Percentiles rank a stretch among this genome's conserved stretches.
phyloP scores from a whole-genome alignment of 1,140 invertebrate genomes.

The Drosophila kohkoa region DNA sequence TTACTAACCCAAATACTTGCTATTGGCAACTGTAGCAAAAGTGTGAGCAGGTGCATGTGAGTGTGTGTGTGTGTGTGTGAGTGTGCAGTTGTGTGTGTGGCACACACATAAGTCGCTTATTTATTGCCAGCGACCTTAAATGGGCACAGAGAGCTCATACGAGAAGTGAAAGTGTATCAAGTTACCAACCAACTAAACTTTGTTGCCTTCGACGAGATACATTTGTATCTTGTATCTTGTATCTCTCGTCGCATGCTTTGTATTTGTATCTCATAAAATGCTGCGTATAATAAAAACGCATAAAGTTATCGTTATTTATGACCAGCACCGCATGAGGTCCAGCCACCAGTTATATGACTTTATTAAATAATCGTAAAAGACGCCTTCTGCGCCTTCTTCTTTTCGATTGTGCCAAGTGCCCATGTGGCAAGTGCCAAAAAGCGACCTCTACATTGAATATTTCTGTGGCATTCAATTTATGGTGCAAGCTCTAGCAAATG shows the following conservation, averaged over 20 bases:
- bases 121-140: slow-evolving; percentile 59
- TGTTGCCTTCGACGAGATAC: slow-evolving; percentile 20
- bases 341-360: slow-evolving; percentile 23
- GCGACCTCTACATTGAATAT: not conserved
- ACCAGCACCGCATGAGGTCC: slow-evolving; percentile 16
- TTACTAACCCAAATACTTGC: slow-evolving; percentile 68
- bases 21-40: slow-evolving; percentile 40
- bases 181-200: slow-evolving; percentile 44
- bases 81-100: slow-evolving; percentile 1
- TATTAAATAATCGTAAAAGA: slow-evolving; percentile 46
- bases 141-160: slow-evolving; percentile 36
- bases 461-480: too few species aligned
- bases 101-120: slow-evolving; percentile 55
- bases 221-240: slow-evolving; percentile 38
- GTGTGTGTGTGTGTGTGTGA: slow-evolving; percentile 10
- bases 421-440: not conserved
- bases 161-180: slow-evolving; percentile 56
- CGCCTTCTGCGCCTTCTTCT: not conserved
- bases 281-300: slow-evolving; percentile 45
- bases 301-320: slow-evolving; percentile 51
- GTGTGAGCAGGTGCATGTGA: slow-evolving; percentile 22
- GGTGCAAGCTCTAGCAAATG: too few species aligned
- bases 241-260: slow-evolving; percentile 15
- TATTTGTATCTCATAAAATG: slow-evolving; percentile 46
- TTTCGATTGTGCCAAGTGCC: slow-evolving; percentile 16